Evolutionary conservation across 1,140 invertebrate species (phyloP), one percentile per base, ranked within the genome.

Genomic region (Adelges cooleyi): DNA sequence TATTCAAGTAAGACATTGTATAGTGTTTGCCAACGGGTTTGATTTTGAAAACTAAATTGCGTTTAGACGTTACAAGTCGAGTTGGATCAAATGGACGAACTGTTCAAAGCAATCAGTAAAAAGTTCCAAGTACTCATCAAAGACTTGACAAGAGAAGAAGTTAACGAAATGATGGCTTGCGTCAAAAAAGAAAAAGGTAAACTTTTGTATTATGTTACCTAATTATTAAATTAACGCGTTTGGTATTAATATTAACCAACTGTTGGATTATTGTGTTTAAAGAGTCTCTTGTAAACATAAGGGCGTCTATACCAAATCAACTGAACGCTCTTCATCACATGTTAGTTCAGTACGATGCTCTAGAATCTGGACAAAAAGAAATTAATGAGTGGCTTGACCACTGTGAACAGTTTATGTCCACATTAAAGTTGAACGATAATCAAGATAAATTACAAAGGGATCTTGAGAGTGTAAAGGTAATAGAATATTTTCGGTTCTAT

Each of bases 81-180:
- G 77, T 82, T 94, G 1, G 89, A 92, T 72, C 82, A 84, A 48
- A 86, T 92, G 67, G 92, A 96, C 74, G 86, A 89, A 67, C 73
- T 93, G 1, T 95, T 95, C 73, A 94, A 95, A 74, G 84, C 80
- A 50, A 84, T 90, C 36, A 91, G 88, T 70, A 89, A 90, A 73
- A 90, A 87, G 51, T 94, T 95, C 74, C 94, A 96, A 75, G 82
- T 81, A 6, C 79, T 95, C 1, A 91, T 95, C 17, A 89, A 87
- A 69, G 90, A 95, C 73, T 77, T 95, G n/a, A 85, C 86, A 0
- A 81, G 89, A 20, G 89, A 95, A 38, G 89, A 93, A 71, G 90
- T 96, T 2, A 90, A 93, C 68, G 81, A 81, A 51, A 92, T 94
- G 82, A 90, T 95, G 86, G 82, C 84, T 40, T 86, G 86, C 2